Evolutionary conservation across 2,888 invertebrate species (phyloP).

Genomic region (Nomada hirtipes): DNA sequence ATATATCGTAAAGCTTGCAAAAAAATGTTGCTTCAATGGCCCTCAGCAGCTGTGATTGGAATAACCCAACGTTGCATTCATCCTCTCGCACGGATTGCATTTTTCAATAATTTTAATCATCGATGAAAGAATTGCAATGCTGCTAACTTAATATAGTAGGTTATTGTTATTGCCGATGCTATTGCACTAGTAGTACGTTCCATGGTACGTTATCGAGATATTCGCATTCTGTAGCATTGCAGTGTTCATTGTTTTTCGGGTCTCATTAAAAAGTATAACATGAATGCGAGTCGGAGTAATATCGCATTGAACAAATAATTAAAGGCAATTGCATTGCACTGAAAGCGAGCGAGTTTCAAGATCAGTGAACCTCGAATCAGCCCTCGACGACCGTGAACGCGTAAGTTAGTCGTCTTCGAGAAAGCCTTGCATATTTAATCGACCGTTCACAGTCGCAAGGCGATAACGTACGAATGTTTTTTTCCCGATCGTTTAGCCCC

Average conservation of each 20-base stretch:
- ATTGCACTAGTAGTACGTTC: no score
- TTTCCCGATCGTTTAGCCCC: neutral
- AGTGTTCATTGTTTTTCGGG: no score
- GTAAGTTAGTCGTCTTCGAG: conserved; percentile 12
- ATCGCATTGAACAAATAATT: neutral
- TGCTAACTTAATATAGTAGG: neutral
- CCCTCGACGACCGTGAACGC: conserved; percentile 34
- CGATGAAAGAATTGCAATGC: neutral
- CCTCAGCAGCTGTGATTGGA: neutral
- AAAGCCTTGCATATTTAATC: conserved; percentile 26
- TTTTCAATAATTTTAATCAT: neutral
- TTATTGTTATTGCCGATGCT: no score
- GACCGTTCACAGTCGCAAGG: neutral
- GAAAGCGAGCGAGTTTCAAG: neutral
- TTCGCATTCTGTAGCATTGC: no score
- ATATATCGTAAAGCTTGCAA: neutral
- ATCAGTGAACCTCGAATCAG: conserved; percentile 25
- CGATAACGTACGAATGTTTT: no score
- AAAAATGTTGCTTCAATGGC: neutral
- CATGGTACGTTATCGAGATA: no score
- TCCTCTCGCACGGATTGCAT: neutral
- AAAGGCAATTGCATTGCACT: neutral
- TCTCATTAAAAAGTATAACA: no score
- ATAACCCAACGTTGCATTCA: neutral
- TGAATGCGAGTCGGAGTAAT: no score